Evolutionary conservation across 2,113 vertebrate genomes (phyloP).

Genomic region (Xyrauchen texanus): DNA sequence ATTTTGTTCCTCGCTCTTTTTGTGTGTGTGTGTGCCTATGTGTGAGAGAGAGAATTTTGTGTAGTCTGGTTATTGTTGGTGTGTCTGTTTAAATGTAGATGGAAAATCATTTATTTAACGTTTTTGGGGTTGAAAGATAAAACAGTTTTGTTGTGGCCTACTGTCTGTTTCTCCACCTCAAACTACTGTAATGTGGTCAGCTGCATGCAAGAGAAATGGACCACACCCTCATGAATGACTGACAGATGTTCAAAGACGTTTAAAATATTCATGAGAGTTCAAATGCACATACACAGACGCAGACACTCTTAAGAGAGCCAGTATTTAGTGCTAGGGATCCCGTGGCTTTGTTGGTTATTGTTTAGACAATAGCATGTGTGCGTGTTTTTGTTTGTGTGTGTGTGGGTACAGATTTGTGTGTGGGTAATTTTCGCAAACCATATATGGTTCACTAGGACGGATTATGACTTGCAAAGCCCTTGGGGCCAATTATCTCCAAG

Average conservation of each 20-base stretch:
- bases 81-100: constrained; percentile 27
- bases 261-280: constrained; percentile 59
- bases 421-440: constrained; percentile 61
- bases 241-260: constrained; percentile 57
- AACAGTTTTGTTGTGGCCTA: no score
- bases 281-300: constrained; percentile 18
- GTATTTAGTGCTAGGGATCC: constrained; percentile 39
- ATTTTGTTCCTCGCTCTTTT: constrained; percentile 21
- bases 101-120: constrained; percentile 23
- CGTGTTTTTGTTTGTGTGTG: not conserved
- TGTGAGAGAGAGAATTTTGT: constrained; percentile 16
- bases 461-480: no score
- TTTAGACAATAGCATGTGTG: constrained; percentile 59
- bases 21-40: not conserved
- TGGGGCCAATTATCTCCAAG: no score
- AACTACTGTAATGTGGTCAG: constrained; percentile 43
- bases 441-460: constrained; percentile 58
- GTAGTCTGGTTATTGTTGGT: constrained; percentile 19
- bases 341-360: constrained; percentile 63
- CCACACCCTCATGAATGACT: constrained; percentile 50
- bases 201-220: constrained; percentile 30
- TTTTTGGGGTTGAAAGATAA: not conserved
- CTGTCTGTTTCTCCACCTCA: constrained; percentile 28
- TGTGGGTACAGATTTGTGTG: constrained; percentile 18
- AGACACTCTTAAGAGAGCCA: constrained; percentile 12